These are phyloP conservation scores for Popillia japonica DNA, from an alignment of 1,140 invertebrate genomes.

Conservation along the genomic window DNA sequence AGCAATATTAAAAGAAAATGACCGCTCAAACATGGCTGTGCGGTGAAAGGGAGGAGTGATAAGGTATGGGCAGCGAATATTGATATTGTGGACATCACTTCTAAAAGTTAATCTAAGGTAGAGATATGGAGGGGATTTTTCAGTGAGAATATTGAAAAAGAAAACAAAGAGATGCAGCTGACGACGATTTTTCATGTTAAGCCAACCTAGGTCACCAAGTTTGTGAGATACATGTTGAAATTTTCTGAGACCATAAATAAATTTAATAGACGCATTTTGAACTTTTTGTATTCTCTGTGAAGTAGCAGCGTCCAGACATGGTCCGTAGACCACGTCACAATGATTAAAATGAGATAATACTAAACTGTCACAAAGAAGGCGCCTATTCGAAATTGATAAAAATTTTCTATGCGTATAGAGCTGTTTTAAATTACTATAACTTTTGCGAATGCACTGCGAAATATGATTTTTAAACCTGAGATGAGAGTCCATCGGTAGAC, in stretches of 20 bases:
- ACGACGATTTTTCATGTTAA: not conserved
- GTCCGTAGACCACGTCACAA: no score
- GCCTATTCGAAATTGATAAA: no score
- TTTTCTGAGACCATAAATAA: not conserved
- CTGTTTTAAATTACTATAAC: no score
- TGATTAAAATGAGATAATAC: no score
- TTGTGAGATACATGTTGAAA: not conserved
- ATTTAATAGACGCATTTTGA: not conserved
- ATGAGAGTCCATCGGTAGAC: no score
- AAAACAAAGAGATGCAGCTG: not conserved
- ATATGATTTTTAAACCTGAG: no score
- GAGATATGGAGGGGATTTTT: not conserved
- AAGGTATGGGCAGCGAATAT: not conserved
- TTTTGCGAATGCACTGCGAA: no score
- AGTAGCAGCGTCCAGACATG: no score
- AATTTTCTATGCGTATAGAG: no score
- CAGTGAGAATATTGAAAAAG: not conserved
- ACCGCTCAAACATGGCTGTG: not conserved
- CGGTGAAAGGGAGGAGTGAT: not conserved
- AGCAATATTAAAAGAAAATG: no score
- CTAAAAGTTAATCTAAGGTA: not conserved
- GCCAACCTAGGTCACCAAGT: not conserved
- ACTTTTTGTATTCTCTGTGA: not conserved
- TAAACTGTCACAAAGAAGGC: no score
- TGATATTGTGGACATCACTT: not conserved